Conservation (phyloP, 2,888 invertebrate species). For the Hydroisotoma schaefferi region DNA sequence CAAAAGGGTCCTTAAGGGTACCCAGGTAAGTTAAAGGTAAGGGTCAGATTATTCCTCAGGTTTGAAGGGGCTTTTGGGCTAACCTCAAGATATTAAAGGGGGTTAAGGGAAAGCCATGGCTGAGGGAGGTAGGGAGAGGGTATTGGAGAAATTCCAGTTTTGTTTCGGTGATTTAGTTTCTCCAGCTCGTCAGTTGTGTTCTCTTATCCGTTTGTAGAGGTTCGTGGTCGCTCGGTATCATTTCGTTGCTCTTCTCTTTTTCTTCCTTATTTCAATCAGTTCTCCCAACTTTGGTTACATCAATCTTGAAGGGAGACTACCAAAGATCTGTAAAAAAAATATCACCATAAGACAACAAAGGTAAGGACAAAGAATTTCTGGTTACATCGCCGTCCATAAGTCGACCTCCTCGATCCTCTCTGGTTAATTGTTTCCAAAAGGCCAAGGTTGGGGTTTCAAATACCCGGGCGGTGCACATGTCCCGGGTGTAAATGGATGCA, state of each 20-base stretch:
- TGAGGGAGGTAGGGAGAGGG: not conserved
- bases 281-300: conserved; percentile 28
- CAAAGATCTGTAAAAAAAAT: too few relatives aligned
- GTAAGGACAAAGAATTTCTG: too few relatives aligned
- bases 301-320: conserved; percentile 39
- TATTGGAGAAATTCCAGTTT: conserved; percentile 35
- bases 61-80: too few relatives aligned
- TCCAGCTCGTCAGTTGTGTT: conserved; percentile 63
- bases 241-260: conserved; percentile 58
- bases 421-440: too few relatives aligned
- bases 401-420: too few relatives aligned
- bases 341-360: too few relatives aligned
- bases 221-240: conserved; percentile 51
- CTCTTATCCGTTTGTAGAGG: conserved; percentile 58
- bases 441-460: too few relatives aligned
- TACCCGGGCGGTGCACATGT: too few relatives aligned
- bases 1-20: too few relatives aligned
- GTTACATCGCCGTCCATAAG: too few relatives aligned
- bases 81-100: not conserved
- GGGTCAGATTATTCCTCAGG: too few relatives aligned
- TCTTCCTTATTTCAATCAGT: conserved; percentile 51
- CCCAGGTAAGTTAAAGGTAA: not conserved
- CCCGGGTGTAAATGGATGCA: too few relatives aligned
- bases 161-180: conserved; percentile 60
- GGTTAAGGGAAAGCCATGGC: not conserved